Evolutionary conservation across 2,797 vertebrate species (phyloP), one percentile per base, ranked within the genome.

Genomic region (Lithobates sylvaticus): DNA sequence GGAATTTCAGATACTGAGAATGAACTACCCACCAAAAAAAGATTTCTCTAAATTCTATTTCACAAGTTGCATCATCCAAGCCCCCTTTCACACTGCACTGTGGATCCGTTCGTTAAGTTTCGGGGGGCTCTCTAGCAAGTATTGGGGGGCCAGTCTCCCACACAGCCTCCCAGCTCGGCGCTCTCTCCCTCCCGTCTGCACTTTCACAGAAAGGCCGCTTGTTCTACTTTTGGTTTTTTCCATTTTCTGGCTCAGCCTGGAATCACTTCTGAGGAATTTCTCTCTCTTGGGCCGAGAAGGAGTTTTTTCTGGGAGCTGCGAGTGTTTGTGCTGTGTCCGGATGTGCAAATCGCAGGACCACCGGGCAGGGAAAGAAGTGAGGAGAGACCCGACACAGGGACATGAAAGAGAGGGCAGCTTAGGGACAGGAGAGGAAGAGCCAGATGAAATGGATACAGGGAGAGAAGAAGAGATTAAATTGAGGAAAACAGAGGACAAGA

Each of bases 221-320:
- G 85, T 87, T 87, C 81, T 78, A 39, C 85, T 64, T 29, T 75
- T 87, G 85, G 68, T 82, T 87, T 87, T 87, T 87, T 87, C 85
- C 85, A 87, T 83, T 87, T 87, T 87, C 85, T 83, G 85, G 75
- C 85, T 87, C 68, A 73, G 85, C 81, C 85, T 87, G 85, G 85
- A 87, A 83, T 73, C 68, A 83, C 80, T 83, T 87, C 85, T 83
- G 69, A 87, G 85, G 85, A 87, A 87, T 87, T 87, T 87, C 85
- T 87, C 85, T 83, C 85, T 87, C 85, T 87, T 83, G 85, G 85
- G 85, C 85, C 67, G 85, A 83, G 81, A 87, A 87, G 26, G 80
- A 87, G 85, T 87, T 83, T 87, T 54, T 87, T 87, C 85, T 87
- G 85, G 85, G 85, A 87, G 85, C 85, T 78, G 81, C 81, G 69